A percentile compares a stretch with the other conserved stretches of the same genome.
These are phyloP conservation scores for Zonotrichia leucophrys DNA, from an alignment of 2,113 vertebrate genomes.

Conservation along the genomic window DNA sequence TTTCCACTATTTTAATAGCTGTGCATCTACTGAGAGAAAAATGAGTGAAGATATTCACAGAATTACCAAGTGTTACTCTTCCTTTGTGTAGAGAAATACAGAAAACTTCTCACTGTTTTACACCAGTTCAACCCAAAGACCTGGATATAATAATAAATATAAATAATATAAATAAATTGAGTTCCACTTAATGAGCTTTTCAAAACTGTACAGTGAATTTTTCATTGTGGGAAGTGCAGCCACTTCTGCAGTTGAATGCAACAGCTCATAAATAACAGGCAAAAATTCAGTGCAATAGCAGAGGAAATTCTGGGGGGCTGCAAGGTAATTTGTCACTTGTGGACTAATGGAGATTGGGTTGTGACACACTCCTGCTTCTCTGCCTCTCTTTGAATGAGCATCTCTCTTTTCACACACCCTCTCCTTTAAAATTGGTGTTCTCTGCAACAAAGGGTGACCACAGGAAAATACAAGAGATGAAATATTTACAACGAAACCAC, in stretches of 20 bases:
- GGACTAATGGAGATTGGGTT: neutral
- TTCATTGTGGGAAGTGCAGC: neutral
- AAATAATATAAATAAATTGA: neutral
- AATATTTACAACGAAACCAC: neutral
- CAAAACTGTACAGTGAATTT: neutral
- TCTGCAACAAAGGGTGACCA: neutral
- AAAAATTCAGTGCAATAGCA: neutral
- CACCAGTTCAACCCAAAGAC: neutral
- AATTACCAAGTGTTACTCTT: neutral
- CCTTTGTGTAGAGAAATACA: neutral
- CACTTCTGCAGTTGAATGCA: neutral
- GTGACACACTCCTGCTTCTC: neutral
- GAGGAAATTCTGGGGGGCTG: slow-evolving; percentile 1
- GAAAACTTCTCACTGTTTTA: neutral
- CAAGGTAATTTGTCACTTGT: neutral
- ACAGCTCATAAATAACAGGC: slow-evolving; percentile 22
- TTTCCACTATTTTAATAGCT: neutral
- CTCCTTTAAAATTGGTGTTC: neutral
- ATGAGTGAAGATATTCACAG: neutral
- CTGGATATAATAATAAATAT: neutral
- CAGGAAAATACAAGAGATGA: neutral
- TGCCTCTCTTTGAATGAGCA: neutral
- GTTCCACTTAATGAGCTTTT: neutral
- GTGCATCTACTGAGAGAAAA: neutral
- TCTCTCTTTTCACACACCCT: neutral